Evolutionary conservation across 92 coral and sea anemone species (phyloP).

Genomic region (Parazoanthus atlanticus): DNA sequence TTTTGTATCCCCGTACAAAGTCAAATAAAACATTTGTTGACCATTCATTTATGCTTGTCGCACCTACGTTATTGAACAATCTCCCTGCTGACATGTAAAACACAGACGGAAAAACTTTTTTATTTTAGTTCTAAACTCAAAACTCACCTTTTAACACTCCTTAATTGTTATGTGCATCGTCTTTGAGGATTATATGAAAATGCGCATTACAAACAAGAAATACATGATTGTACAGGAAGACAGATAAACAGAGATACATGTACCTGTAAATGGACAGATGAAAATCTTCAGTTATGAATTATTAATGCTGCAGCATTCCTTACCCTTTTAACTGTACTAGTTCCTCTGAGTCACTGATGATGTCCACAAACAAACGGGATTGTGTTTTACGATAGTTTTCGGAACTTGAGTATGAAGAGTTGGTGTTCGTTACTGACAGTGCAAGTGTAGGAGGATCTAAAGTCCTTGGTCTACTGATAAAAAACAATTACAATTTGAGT

Average conservation of each 20-base stretch:
- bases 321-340: constrained; percentile 18
- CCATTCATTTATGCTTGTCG: no score
- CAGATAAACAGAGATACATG: neutral
- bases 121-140: no score
- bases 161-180: no score
- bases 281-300: neutral
- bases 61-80: no score
- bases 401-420: neutral
- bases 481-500: neutral
- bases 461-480: neutral
- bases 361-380: neutral
- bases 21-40: no score
- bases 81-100: no score
- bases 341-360: neutral
- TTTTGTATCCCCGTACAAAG: no score
- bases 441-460: neutral
- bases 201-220: no score
- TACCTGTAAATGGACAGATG: neutral
- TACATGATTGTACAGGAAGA: no score
- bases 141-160: no score
- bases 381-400: neutral
- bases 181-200: no score
- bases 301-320: neutral
- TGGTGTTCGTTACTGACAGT: neutral
- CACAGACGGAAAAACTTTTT: no score